Conservation (phyloP, 2,888 invertebrate species). For the Gandaritis pyraliata region DNA sequence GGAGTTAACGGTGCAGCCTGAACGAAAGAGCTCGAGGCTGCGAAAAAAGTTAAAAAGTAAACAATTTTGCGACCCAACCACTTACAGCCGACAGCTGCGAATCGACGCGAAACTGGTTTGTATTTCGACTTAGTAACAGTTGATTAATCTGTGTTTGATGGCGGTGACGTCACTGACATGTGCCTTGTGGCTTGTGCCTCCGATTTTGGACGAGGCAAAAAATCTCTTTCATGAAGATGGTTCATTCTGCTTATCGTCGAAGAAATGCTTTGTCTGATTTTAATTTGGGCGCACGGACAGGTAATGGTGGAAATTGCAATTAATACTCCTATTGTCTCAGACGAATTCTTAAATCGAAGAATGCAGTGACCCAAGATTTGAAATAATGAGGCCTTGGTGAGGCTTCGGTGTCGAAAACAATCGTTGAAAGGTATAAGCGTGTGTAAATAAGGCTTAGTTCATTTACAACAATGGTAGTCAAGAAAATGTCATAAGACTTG, state of each 20-base stretch:
- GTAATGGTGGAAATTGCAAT: constrained; percentile 35
- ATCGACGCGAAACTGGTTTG: constrained; percentile 81
- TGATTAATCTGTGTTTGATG: constrained; percentile 44
- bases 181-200: constrained; percentile 67
- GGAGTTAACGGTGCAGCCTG: constrained; percentile 75
- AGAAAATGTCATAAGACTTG: constrained; percentile 19
- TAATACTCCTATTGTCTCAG: constrained; percentile 12
- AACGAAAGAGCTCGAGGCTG: constrained; percentile 58
- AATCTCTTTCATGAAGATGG: constrained; percentile 61
- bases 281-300: constrained; percentile 43
- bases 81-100: constrained; percentile 79
- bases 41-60: constrained; percentile 62
- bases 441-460: constrained; percentile 10
- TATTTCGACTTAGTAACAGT: constrained; percentile 8
- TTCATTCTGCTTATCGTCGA: constrained; percentile 62
- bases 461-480: constrained; percentile 14
- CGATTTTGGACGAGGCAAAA: constrained; percentile 70
- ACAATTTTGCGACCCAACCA: constrained; percentile 64
- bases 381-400: not conserved
- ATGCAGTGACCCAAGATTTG: not conserved
- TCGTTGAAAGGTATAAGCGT: constrained; percentile 1
- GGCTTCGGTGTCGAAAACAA: too few species aligned
- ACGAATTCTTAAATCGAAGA: not conserved
- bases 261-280: constrained; percentile 34
- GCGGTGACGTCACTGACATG: constrained; percentile 79